phyloP scores from a whole-genome alignment of 2,797 vertebrate species.

The Micromesistius poutassou region DNA sequence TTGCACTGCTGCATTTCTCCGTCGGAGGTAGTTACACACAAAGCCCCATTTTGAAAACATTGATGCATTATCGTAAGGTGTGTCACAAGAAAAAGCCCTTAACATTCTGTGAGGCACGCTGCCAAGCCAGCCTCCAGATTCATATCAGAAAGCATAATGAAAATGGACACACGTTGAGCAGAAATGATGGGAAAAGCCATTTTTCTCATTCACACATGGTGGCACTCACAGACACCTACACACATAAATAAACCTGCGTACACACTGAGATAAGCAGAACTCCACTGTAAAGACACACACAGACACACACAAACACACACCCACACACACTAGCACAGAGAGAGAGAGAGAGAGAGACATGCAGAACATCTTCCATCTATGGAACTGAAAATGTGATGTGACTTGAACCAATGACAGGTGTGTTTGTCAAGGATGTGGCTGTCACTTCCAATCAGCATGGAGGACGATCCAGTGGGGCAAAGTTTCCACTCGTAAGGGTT shows the following conservation, averaged over 20 bases:
- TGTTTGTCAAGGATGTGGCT: constrained; percentile 77
- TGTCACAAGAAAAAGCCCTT: not conserved
- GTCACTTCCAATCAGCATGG: constrained; percentile 73
- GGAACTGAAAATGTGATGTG: constrained; percentile 73
- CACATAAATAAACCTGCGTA: constrained; percentile 9
- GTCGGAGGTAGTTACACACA: not conserved
- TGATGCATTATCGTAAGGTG: not conserved
- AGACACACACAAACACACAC: constrained; percentile 10
- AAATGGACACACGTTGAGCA: constrained; percentile 1
- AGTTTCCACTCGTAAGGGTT: constrained; percentile 60
- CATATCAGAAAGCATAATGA: not conserved
- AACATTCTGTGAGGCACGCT: not conserved
- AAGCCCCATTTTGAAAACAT: not conserved
- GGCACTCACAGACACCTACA: constrained; percentile 7
- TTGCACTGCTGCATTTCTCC: not conserved
- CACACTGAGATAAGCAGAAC: constrained; percentile 16
- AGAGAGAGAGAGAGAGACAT: constrained; percentile 30
- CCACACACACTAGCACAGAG: constrained; percentile 22
- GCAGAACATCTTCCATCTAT: constrained; percentile 49
- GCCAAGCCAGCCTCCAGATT: not conserved
- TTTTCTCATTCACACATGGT: constrained; percentile 1
- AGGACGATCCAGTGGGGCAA: constrained; percentile 54
- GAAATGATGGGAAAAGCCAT: not conserved
- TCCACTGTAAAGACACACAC: not conserved
- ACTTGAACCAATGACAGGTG: constrained; percentile 76